Conservation (phyloP, 23 tunicate species). For the Phallusia fumigata region DNA sequence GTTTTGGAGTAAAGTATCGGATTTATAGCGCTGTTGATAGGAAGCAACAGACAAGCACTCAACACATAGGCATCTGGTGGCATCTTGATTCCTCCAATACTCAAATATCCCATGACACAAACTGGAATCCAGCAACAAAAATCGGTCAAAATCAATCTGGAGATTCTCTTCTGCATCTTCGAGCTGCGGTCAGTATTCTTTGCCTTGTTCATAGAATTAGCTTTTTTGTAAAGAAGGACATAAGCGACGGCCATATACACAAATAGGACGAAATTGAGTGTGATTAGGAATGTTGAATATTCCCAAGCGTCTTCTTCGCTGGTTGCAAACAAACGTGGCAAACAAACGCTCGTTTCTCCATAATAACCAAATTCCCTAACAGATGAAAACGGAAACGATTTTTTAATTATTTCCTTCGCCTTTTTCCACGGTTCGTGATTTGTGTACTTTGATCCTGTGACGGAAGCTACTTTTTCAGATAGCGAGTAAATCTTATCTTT, state of each 20-base stretch:
- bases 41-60: conserved; percentile 10
- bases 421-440: neutral
- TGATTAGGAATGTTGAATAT: conserved; percentile 19
- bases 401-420: neutral
- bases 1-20: neutral
- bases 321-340: conserved; percentile 20
- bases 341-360: conserved; percentile 28
- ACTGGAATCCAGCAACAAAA: conserved; percentile 9
- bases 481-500: neutral
- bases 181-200: neutral
- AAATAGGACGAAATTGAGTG: conserved; percentile 18
- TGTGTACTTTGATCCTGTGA: neutral
- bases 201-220: neutral
- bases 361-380: conserved; percentile 17
- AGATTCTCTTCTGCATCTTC: conserved; percentile 15
- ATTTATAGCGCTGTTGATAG: neutral
- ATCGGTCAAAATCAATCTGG: neutral
- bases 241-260: conserved; percentile 20
- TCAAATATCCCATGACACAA: neutral
- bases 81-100: neutral
- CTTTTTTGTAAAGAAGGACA: conserved; percentile 7
- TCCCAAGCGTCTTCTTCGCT: neutral
- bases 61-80: neutral
- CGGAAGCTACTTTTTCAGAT: neutral
- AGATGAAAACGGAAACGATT: neutral